Percentiles rank a stretch among this genome's conserved stretches.
These are phyloP conservation scores for Candidula unifasciata DNA, from an alignment of 2,888 invertebrate genomes.

Conservation along the genomic window DNA sequence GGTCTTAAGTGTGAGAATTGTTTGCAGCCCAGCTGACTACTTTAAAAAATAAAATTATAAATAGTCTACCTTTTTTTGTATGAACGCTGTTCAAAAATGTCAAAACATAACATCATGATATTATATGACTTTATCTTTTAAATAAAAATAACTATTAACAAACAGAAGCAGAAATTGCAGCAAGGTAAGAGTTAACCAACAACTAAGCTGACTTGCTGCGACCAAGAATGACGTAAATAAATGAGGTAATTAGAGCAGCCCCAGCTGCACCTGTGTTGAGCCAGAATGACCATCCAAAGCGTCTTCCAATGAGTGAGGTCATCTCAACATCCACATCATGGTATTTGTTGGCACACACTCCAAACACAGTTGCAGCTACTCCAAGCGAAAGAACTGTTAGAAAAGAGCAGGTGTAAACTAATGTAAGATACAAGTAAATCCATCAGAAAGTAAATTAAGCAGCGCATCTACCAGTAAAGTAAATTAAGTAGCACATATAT, in stretches of 20 bases:
- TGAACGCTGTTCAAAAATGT: not conserved
- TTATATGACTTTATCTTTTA: not conserved
- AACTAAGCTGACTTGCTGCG: conserved; percentile 41
- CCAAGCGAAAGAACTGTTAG: conserved; percentile 65
- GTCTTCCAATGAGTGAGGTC: conserved; percentile 32
- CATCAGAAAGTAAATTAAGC: too few relatives aligned
- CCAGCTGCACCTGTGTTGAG: conserved; percentile 63
- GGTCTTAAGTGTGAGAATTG: too few relatives aligned
- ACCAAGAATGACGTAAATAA: conserved; percentile 67
- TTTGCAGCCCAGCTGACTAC: too few relatives aligned
- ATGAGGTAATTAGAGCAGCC: conserved; percentile 63
- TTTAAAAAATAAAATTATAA: not conserved
- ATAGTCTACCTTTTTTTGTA: not conserved
- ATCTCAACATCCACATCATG: conserved; percentile 54
- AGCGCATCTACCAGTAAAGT: too few relatives aligned
- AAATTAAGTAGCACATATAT: too few relatives aligned
- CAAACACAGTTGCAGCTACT: conserved; percentile 65
- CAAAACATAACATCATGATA: not conserved
- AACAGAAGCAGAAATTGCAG: not conserved
- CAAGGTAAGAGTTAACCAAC: not conserved
- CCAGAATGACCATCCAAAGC: conserved; percentile 72
- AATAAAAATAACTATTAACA: not conserved
- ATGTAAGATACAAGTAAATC: too few relatives aligned
- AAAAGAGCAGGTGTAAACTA: not conserved
- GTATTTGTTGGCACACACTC: conserved; percentile 61